These are phyloP conservation scores for Drosophila melanica DNA, from an alignment of 1,140 invertebrate species.

Conservation along the genomic window DNA sequence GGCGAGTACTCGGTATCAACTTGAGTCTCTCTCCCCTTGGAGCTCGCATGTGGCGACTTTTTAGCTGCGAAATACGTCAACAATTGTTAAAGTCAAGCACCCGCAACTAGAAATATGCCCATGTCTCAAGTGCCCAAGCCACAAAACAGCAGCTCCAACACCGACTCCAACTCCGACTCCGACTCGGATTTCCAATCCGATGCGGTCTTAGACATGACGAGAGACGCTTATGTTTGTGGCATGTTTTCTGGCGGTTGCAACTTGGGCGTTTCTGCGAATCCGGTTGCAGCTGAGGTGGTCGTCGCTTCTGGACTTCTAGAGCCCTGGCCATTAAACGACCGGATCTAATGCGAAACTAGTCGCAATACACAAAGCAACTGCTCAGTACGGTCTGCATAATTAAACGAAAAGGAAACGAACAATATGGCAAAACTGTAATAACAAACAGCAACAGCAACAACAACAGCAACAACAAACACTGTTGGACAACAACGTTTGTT, in stretches of 20 bases:
- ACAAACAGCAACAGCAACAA: conserved; percentile 38
- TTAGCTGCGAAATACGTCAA: conserved; percentile 51
- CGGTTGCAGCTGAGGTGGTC: conserved; percentile 45
- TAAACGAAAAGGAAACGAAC: conserved; percentile 72
- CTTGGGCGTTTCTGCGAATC: conserved; percentile 57
- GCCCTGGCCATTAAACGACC: conserved; percentile 26
- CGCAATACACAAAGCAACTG: conserved; percentile 32
- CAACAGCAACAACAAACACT: conserved; percentile 3
- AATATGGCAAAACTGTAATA: conserved; percentile 59
- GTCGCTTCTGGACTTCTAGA: conserved; percentile 42
- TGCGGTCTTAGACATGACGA: conserved; percentile 43
- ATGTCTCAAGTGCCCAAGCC: conserved; percentile 34
- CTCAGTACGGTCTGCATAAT: conserved; percentile 56
- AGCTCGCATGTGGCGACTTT: conserved; percentile 42
- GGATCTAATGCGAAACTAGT: conserved; percentile 51
- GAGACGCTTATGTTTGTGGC: conserved; percentile 54
- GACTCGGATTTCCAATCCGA: background rate
- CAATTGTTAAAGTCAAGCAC: conserved; percentile 67
- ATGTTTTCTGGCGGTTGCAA: conserved; percentile 31
- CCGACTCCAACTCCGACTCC: background rate
- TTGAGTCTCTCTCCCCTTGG: conserved; percentile 26
- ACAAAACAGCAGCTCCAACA: conserved; percentile 33
- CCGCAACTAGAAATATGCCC: conserved; percentile 68
- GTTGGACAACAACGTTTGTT: conserved; percentile 15
- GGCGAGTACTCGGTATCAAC: conserved; percentile 68